Evolutionary conservation across 2,113 vertebrate genomes (phyloP).

Genomic region (Myocastor coypus): DNA sequence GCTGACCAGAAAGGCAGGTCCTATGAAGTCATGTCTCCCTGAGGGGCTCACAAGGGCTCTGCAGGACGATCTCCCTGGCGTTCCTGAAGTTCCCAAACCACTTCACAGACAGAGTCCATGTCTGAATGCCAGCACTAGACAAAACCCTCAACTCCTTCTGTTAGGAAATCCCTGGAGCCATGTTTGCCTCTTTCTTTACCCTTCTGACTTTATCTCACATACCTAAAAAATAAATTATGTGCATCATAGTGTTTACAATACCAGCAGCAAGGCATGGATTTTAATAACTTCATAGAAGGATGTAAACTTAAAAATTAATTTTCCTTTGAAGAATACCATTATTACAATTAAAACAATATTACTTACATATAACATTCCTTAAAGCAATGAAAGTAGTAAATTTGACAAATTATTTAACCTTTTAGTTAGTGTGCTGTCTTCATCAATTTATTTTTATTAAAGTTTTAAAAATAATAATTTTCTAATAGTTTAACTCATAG

Average conservation of each 20-base stretch:
- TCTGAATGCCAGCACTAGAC: neutral
- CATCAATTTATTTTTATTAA: constrained; percentile 41
- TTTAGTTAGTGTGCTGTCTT: constrained; percentile 25
- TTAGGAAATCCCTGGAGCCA: neutral
- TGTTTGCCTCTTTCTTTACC: neutral
- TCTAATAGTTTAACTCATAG: constrained; percentile 34
- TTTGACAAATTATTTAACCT: neutral
- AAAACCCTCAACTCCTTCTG: neutral
- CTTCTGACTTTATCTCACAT: neutral
- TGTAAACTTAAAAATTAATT: neutral
- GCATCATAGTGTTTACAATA: neutral
- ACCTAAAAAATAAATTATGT: neutral
- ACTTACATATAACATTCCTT: neutral
- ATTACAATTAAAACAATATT: neutral
- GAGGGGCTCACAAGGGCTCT: neutral
- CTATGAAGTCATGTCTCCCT: constrained; percentile 8
- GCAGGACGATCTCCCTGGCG: neutral
- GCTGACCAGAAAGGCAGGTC: neutral
- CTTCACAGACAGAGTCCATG: neutral
- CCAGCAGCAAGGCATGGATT: neutral
- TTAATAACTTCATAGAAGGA: neutral
- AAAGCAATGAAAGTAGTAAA: neutral
- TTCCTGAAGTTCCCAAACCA: neutral
- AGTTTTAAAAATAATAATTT: neutral
- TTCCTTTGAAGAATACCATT: neutral